Evolutionary conservation across 2,888 invertebrate species (phyloP).

Genomic region (Lasioglossum lativentre): DNA sequence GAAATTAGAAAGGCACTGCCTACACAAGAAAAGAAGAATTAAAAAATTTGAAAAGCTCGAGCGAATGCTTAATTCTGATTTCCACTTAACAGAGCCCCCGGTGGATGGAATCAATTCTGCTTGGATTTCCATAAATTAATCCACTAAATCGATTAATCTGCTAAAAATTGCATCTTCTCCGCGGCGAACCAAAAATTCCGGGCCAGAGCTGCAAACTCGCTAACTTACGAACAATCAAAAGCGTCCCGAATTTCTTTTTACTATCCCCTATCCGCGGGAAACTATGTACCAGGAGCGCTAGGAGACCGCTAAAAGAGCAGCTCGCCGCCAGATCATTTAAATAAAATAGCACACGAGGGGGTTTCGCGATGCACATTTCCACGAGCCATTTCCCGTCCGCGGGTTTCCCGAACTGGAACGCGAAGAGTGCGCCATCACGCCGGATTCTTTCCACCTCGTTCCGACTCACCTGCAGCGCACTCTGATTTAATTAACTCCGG

Average conservation of each 20-base stretch:
- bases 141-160: background rate
- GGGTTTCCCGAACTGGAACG: background rate
- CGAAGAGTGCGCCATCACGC: background rate
- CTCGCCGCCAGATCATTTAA: background rate
- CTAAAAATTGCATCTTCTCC: background rate
- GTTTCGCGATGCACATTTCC: background rate
- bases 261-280: background rate
- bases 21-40: too few species aligned
- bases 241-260: background rate
- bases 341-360: background rate
- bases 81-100: background rate
- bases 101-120: background rate
- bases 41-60: background rate
- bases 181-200: background rate
- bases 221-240: background rate
- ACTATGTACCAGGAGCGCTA: background rate
- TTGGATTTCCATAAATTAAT: background rate
- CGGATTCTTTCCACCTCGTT: background rate
- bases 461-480: background rate
- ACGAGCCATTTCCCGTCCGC: slow-evolving; percentile 1
- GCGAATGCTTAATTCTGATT: background rate
- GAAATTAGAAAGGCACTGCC: too few species aligned
- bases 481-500: slow-evolving; percentile 23
- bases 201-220: background rate
- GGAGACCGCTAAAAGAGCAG: background rate